Evolutionary conservation across 2,888 invertebrate genomes (phyloP).

Genomic region (Anorthoa munda): DNA sequence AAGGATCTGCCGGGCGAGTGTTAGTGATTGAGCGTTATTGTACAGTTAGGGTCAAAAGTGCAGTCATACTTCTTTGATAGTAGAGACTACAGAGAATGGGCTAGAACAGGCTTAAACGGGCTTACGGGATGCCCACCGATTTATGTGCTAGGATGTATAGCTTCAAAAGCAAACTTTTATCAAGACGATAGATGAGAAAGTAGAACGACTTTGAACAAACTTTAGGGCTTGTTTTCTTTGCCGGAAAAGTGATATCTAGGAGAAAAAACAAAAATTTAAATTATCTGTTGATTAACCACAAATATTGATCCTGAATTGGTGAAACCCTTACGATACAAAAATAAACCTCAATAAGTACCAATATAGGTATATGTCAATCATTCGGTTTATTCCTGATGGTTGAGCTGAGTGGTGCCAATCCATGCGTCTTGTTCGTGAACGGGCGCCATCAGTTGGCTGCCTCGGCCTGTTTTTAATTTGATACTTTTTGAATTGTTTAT

Average conservation of each 20-base stretch:
- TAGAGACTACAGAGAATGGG: slow-evolving; percentile 4
- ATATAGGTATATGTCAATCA: too few relatives aligned
- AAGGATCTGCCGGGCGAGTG: slow-evolving; percentile 11
- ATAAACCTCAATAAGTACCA: too few relatives aligned
- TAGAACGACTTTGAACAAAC: neutral
- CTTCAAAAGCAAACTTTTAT: neutral
- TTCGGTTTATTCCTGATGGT: too few relatives aligned
- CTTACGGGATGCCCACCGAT: slow-evolving; percentile 24
- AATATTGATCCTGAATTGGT: too few relatives aligned
- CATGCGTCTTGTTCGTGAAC: too few relatives aligned
- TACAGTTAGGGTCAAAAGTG: neutral
- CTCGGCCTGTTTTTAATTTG: too few relatives aligned
- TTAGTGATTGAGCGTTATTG: slow-evolving; percentile 39
- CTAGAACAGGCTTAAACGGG: slow-evolving; percentile 11
- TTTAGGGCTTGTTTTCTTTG: neutral
- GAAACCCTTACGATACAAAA: too few relatives aligned
- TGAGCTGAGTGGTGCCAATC: too few relatives aligned
- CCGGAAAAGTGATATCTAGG: neutral
- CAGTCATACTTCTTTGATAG: slow-evolving; percentile 32
- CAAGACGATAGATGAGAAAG: neutral
- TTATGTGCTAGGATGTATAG: slow-evolving; percentile 7
- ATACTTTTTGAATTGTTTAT: too few relatives aligned
- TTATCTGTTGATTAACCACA: too few relatives aligned
- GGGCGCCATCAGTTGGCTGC: too few relatives aligned
- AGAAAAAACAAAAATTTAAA: too few relatives aligned